Percentiles rank a stretch among this genome's conserved stretches.
phyloP scores from a whole-genome alignment of 1,140 invertebrate species.

The Battus philenor region DNA sequence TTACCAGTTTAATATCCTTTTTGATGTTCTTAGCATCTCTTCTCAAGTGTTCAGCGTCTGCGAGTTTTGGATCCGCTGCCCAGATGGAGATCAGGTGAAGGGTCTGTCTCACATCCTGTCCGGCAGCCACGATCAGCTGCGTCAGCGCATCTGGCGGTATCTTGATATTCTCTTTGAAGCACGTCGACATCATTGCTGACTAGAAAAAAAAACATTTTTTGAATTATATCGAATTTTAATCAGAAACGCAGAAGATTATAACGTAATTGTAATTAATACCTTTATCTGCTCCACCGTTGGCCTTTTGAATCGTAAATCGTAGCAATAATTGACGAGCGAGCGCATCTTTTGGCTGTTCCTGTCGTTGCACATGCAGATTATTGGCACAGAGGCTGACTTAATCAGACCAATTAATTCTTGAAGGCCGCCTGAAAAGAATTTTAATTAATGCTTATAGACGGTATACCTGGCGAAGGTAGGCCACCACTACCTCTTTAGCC shows the following conservation, averaged over 20 bases:
- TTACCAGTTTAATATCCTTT: slow-evolving; percentile 90
- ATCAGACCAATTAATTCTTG: slow-evolving; percentile 96
- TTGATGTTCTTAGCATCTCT: slow-evolving; percentile 77
- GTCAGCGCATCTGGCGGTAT: slow-evolving; percentile 85
- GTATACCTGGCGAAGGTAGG: too few relatives aligned
- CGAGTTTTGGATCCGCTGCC: slow-evolving; percentile 77
- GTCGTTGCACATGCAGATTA: slow-evolving; percentile 99
- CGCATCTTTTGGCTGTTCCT: slow-evolving; percentile 95
- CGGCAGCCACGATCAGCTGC: slow-evolving; percentile 91
- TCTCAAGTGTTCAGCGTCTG: slow-evolving; percentile 69
- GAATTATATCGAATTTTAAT: background rate
- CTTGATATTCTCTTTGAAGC: slow-evolving; percentile 94
- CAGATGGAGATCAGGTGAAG: slow-evolving; percentile 91
- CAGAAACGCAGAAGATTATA: background rate
- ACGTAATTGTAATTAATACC: slow-evolving; percentile 67
- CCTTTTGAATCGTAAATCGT: slow-evolving; percentile 90
- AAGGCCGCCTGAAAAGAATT: slow-evolving; percentile 85
- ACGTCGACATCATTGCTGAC: slow-evolving; percentile 92
- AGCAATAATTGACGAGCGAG: slow-evolving; percentile 95
- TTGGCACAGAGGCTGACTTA: slow-evolving; percentile 92
- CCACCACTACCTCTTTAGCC: too few relatives aligned
- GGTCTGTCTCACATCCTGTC: slow-evolving; percentile 96
- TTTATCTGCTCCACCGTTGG: slow-evolving; percentile 94
- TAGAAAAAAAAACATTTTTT: slow-evolving; percentile 62
- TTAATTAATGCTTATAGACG: too few relatives aligned